Base-by-base conservation (phyloP, 2,113 vertebrate genomes). In the Archocentrus centrarchus region DNA sequence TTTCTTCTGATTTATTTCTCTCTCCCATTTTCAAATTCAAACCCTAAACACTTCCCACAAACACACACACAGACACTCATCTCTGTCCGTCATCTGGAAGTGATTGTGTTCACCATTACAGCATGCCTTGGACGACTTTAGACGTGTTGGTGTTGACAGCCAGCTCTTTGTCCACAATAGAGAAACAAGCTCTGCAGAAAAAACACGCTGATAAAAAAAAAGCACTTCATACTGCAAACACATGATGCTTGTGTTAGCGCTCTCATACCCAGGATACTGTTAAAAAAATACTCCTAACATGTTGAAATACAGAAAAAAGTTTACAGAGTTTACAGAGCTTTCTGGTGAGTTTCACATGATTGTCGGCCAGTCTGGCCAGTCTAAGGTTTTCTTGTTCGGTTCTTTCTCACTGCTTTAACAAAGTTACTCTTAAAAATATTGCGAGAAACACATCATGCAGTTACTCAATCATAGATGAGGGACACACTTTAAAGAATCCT, bases 141-240 rank as follows among this genome's bases (percentile, higher is more conserved):
- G 81, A 81, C 59, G 73, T 79, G 81, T 79, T 87, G 76, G 55
- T 89, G 91, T 81, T 86, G 92, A 93, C 91, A 93, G 92, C 88
- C 85, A 82, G 81, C 57, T 82, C 63, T 92, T 92, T 92, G 89
- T 89, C 60, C n/a, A 6, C 61, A 55, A 73, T 24, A 80, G 59
- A 84, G 77, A 90, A 41, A 59, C 15, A 59, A 62, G 30, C 63
- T 30, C 60, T 53, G 79, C 50, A 62, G 60, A 84, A 68, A 68
- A 80, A 32, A 79, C 75, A 24, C 64, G 39, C 18, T 57, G 44
- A 73, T 70, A 30, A 79, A 87, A 66, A 66, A 37, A 68, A 27
- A 64, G 27, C 80, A 30, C 59, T 59, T 44, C 18, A 20, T 14
- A 9, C 39, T 76, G 77, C 15, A 76, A 80, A 58, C 68, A 20